Conservation (phyloP, 2,888 invertebrate genomes). For the Augiades crinisus region DNA sequence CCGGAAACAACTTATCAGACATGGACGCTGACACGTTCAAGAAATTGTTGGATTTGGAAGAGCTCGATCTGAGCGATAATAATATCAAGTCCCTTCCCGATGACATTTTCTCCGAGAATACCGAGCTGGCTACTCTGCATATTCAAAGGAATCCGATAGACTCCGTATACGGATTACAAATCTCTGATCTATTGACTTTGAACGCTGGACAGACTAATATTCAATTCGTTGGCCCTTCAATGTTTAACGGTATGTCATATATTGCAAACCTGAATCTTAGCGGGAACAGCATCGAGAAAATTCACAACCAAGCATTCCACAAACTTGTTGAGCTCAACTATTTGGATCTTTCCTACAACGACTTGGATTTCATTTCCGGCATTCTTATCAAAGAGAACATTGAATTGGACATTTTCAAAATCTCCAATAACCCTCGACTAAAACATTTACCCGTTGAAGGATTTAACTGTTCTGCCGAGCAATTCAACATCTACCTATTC, state of each 20-base stretch:
- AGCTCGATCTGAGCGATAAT: slow-evolving; percentile 88
- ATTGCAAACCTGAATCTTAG: slow-evolving; percentile 85
- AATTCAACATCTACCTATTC: slow-evolving; percentile 84
- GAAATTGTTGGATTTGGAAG: slow-evolving; percentile 83
- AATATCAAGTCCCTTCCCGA: slow-evolving; percentile 82
- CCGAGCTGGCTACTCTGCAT: slow-evolving; percentile 84
- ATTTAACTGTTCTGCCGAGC: slow-evolving; percentile 82
- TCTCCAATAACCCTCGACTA: slow-evolving; percentile 86
- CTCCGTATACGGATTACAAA: slow-evolving; percentile 82
- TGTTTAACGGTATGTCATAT: slow-evolving; percentile 83
- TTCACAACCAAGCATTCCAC: slow-evolving; percentile 86
- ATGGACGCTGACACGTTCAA: slow-evolving; percentile 83
- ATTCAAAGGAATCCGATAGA: slow-evolving; percentile 86
- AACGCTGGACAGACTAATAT: slow-evolving; percentile 87
- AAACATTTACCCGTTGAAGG: slow-evolving; percentile 84
- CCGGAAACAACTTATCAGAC: slow-evolving; percentile 84
- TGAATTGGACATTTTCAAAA: slow-evolving; percentile 84
- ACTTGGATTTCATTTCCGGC: slow-evolving; percentile 84
- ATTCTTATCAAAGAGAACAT: slow-evolving; percentile 86
- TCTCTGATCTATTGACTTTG: slow-evolving; percentile 83
- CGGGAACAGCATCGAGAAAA: slow-evolving; percentile 85
- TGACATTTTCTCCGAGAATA: slow-evolving; percentile 84
- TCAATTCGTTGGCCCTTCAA: slow-evolving; percentile 82
- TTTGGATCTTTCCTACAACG: slow-evolving; percentile 88
- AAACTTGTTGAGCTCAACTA: slow-evolving; percentile 84